A percentile compares a stretch with the other conserved stretches of the same genome.
These are phyloP conservation scores for Crotalus tigris DNA, from an alignment of 2,113 vertebrate genomes.

Conservation along the genomic window DNA sequence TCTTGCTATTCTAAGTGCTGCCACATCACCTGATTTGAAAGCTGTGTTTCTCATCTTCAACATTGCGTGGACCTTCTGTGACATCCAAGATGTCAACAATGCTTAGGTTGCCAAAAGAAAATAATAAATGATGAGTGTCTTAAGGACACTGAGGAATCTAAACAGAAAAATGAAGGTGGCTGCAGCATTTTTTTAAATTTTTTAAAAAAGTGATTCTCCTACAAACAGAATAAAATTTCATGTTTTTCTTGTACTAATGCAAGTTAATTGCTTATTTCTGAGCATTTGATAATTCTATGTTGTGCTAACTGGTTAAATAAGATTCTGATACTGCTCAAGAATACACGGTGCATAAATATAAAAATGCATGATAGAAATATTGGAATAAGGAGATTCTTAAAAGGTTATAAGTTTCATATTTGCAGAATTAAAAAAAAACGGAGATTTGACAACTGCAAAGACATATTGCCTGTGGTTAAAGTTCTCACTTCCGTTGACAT, in stretches of 20 bases:
- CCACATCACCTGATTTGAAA: too few species aligned
- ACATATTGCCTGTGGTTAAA: conserved; percentile 21
- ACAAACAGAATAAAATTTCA: neutral
- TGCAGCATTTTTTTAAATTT: neutral
- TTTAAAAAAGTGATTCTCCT: neutral
- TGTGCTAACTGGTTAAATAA: neutral
- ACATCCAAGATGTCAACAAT: neutral
- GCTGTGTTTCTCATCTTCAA: too few species aligned
- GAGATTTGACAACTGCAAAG: neutral
- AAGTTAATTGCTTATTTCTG: neutral
- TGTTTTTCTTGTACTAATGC: neutral
- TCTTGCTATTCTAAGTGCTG: too few species aligned
- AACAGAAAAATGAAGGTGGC: neutral
- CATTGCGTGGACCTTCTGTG: too few species aligned
- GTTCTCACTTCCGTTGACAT: conserved; percentile 25
- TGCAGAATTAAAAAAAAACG: conserved; percentile 9
- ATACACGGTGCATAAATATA: neutral
- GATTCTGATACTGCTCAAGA: neutral
- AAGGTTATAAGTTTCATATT: conserved; percentile 8
- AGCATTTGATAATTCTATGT: neutral
- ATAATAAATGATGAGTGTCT: neutral
- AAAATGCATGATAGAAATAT: neutral
- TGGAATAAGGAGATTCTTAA: neutral
- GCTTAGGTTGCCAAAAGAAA: neutral
- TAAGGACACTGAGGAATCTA: neutral